A percentile compares a stretch with the other conserved stretches of the same genome.
These are phyloP conservation scores for Panthera uncia DNA, from an alignment of 2,113 vertebrate genomes.

Conservation along the genomic window DNA sequence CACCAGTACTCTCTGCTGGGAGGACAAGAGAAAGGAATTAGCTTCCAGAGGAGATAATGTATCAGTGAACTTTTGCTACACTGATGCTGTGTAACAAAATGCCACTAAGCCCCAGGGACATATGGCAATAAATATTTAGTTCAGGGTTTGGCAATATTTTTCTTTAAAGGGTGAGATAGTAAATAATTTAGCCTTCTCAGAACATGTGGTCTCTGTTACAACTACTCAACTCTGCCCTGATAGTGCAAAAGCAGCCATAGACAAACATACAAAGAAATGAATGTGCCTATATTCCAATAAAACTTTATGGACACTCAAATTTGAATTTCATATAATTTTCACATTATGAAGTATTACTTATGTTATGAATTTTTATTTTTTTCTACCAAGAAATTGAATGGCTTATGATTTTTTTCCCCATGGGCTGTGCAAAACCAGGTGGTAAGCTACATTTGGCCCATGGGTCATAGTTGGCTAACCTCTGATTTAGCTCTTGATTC, in stretches of 20 bases:
- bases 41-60: background rate
- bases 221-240: background rate
- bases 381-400: background rate
- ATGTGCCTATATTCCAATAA: background rate
- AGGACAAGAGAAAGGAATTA: background rate
- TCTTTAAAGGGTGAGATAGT: background rate
- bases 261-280: background rate
- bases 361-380: background rate
- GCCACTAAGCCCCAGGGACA: background rate
- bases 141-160: background rate
- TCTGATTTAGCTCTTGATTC: background rate
- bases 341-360: background rate
- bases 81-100: background rate
- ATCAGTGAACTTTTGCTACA: slow-evolving; percentile 16
- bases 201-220: background rate
- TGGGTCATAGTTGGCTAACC: background rate
- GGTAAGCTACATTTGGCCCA: background rate
- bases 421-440: background rate
- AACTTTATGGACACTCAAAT: background rate
- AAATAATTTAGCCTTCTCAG: background rate
- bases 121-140: background rate
- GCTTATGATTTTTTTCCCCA: background rate
- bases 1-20: background rate
- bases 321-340: slow-evolving; percentile 31
- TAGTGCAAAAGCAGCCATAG: background rate